Conservation (phyloP, 2,797 vertebrate genomes). For the Acanthurus lineatus region DNA sequence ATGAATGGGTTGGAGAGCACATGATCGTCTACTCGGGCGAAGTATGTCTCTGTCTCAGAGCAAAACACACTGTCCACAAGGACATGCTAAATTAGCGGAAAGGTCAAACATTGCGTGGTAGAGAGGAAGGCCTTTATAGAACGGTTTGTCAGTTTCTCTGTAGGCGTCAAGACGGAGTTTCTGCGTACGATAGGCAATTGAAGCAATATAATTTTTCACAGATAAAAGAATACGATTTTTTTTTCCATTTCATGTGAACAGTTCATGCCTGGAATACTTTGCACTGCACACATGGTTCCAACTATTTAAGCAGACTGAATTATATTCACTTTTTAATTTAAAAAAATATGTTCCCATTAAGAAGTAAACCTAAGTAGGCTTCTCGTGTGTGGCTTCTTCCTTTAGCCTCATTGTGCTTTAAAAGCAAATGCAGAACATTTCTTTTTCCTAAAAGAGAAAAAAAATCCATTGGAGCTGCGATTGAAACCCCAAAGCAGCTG, state of each 20-base stretch:
- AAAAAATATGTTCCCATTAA: slow-evolving; percentile 25
- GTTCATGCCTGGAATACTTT: slow-evolving; percentile 21
- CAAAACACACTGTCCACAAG: slow-evolving; percentile 49
- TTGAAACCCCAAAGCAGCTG: slow-evolving; percentile 16
- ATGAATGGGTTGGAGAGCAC: slow-evolving; percentile 59
- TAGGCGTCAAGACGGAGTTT: slow-evolving; percentile 44
- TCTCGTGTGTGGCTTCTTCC: neutral
- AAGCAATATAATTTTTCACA: slow-evolving; percentile 50
- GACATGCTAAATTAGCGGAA: slow-evolving; percentile 72
- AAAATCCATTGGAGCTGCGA: slow-evolving; percentile 7
- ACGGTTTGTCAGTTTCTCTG: slow-evolving; percentile 52
- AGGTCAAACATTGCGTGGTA: slow-evolving; percentile 58
- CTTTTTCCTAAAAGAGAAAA: neutral
- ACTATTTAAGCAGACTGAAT: slow-evolving; percentile 29
- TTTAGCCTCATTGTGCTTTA: slow-evolving; percentile 14
- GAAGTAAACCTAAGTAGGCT: slow-evolving; percentile 14
- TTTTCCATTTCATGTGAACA: slow-evolving; percentile 34
- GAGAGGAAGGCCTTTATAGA: slow-evolving; percentile 41
- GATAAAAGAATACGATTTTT: slow-evolving; percentile 25
- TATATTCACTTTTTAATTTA: slow-evolving; percentile 17
- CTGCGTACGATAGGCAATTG: slow-evolving; percentile 28
- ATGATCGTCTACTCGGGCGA: slow-evolving; percentile 47
- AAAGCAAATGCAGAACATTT: slow-evolving; percentile 16
- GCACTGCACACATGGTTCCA: neutral
- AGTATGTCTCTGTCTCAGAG: slow-evolving; percentile 59